Conservation (phyloP, 2,888 invertebrate species). For the Dryobota labecula region DNA sequence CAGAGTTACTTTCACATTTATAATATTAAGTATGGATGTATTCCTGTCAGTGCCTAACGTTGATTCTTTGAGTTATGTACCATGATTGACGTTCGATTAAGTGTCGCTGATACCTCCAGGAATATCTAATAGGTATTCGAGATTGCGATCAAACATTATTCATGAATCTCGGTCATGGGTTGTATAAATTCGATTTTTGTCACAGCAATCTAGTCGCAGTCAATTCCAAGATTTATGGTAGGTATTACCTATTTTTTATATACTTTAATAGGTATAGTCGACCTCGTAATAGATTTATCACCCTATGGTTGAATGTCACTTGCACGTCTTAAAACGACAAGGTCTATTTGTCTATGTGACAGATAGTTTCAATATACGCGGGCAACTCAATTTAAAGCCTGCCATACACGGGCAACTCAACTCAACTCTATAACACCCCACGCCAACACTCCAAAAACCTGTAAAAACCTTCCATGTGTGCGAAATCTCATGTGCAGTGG, state of each 20-base stretch:
- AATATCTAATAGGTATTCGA: constrained; percentile 34
- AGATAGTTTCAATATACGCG: too few relatives aligned
- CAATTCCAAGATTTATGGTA: background rate
- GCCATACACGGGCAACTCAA: too few relatives aligned
- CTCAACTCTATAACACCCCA: too few relatives aligned
- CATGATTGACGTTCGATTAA: constrained; percentile 50
- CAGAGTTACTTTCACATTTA: too few relatives aligned
- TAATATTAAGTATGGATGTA: too few relatives aligned
- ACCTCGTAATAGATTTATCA: background rate
- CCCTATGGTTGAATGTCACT: background rate
- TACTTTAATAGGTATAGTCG: background rate
- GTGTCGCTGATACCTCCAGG: constrained; percentile 5
- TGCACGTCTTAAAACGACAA: too few relatives aligned
- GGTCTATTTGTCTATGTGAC: too few relatives aligned
- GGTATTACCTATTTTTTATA: background rate
- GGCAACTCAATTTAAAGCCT: too few relatives aligned
- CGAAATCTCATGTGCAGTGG: too few relatives aligned
- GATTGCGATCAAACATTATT: constrained; percentile 32
- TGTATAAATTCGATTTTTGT: constrained; percentile 20
- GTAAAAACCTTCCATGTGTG: too few relatives aligned
- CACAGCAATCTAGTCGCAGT: background rate
- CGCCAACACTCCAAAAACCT: too few relatives aligned
- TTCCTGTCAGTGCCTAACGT: constrained; percentile 22
- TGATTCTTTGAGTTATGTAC: constrained; percentile 32
- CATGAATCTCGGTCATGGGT: constrained; percentile 2